Percentiles rank a stretch among this genome's conserved stretches.
Evolutionary conservation across 2,113 vertebrate species (phyloP).

Genomic region (Benitochromis conjunctus): DNA sequence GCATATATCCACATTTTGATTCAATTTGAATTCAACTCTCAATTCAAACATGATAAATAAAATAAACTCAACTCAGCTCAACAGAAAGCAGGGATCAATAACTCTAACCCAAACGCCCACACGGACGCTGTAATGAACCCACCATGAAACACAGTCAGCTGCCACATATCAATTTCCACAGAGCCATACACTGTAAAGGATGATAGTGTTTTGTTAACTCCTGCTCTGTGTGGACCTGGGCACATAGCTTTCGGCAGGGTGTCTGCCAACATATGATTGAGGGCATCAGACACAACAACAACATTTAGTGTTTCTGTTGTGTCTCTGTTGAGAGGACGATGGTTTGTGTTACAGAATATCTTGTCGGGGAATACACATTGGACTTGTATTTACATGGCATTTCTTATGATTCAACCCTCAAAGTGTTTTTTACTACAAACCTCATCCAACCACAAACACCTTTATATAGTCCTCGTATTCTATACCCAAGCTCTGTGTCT

Average conservation of each 20-base stretch:
- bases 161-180: background rate
- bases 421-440: background rate
- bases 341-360: background rate
- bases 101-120: background rate
- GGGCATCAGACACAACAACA: background rate
- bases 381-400: background rate
- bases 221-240: background rate
- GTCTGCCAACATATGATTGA: background rate
- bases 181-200: background rate
- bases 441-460: background rate
- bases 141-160: background rate
- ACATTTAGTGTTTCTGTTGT: background rate
- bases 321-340: background rate
- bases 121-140: background rate
- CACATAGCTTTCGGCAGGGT: background rate
- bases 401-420: background rate
- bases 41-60: background rate
- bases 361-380: background rate
- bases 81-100: background rate
- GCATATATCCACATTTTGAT: background rate
- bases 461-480: background rate
- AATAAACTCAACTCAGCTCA: background rate
- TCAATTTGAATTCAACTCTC: background rate
- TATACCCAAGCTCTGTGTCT: background rate
- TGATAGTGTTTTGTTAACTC: background rate